These are phyloP conservation scores for Asarcornis scutulata DNA, from an alignment of 2,113 vertebrate genomes.

Conservation along the genomic window DNA sequence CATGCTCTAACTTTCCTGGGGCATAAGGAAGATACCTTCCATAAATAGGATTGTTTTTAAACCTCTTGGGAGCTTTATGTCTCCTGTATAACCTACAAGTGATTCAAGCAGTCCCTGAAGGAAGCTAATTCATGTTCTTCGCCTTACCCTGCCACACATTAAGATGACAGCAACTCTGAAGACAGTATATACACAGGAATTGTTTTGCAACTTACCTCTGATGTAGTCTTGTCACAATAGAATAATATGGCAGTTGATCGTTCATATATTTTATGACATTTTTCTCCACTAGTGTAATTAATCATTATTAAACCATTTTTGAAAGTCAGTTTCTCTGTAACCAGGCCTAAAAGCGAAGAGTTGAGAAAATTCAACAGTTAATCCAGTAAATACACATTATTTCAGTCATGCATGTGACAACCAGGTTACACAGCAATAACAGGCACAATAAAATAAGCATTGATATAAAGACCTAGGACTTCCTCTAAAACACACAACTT, in stretches of 20 bases:
- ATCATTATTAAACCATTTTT: constrained; percentile 91
- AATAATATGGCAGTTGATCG: constrained; percentile 91
- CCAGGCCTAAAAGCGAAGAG: constrained; percentile 78
- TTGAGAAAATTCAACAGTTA: neutral
- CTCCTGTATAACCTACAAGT: neutral
- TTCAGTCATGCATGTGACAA: neutral
- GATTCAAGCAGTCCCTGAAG: neutral
- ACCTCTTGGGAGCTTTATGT: neutral
- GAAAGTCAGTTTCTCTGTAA: constrained; percentile 83
- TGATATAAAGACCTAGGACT: neutral
- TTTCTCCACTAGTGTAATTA: constrained; percentile 90
- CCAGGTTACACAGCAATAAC: neutral
- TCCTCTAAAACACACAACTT: neutral
- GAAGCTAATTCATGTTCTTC: neutral
- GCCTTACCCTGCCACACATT: neutral
- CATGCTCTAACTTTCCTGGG: neutral
- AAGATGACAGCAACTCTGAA: neutral
- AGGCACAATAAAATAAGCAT: neutral
- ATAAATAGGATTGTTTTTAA: neutral
- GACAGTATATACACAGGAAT: neutral
- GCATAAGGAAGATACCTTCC: neutral
- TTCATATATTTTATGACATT: constrained; percentile 87
- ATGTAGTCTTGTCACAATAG: constrained; percentile 84
- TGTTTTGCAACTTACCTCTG: constrained; percentile 77
- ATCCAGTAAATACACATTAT: neutral